Evolutionary conservation across 2,888 invertebrate species (phyloP).

Genomic region (Digitonthophagus gazella): DNA sequence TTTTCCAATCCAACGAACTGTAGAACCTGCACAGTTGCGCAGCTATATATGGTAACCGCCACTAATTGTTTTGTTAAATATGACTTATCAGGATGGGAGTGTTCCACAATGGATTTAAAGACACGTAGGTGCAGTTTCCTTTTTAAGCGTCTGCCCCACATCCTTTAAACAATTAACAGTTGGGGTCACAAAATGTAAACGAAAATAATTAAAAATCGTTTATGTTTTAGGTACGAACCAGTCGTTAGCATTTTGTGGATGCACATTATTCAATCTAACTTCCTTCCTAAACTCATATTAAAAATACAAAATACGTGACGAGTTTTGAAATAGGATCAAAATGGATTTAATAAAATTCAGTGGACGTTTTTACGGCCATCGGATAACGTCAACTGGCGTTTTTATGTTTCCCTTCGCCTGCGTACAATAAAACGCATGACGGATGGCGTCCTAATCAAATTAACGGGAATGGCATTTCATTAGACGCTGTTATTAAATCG

Average conservation of each 20-base stretch:
- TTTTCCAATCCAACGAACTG: constrained; percentile 27
- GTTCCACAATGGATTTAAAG: constrained; percentile 11
- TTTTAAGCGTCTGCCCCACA: constrained; percentile 9
- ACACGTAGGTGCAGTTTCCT: constrained; percentile 26
- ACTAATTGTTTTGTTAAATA: constrained; percentile 26
- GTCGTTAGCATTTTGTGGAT: too few relatives aligned
- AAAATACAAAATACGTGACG: not conserved
- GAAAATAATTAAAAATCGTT: too few relatives aligned
- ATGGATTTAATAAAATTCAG: not conserved
- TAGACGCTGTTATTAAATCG: constrained; percentile 48
- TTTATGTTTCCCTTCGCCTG: constrained; percentile 9
- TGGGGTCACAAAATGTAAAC: too few relatives aligned
- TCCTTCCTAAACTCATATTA: not conserved
- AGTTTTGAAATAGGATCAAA: not conserved
- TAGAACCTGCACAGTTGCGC: constrained; percentile 21
- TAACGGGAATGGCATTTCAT: constrained; percentile 47
- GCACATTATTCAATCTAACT: too few relatives aligned
- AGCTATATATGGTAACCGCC: constrained; percentile 11
- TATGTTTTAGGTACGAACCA: too few relatives aligned
- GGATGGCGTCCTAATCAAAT: constrained; percentile 46
- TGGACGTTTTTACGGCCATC: constrained; percentile 7
- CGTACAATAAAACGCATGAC: constrained; percentile 32
- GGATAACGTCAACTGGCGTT: constrained; percentile 8
- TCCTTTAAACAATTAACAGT: not conserved
- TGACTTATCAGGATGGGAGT: constrained; percentile 23